A percentile compares a stretch with the other conserved stretches of the same genome.
These are phyloP conservation scores for Ditylenchus weischeri DNA, from an alignment of 2,888 invertebrate genomes.

Conservation along the genomic window DNA sequence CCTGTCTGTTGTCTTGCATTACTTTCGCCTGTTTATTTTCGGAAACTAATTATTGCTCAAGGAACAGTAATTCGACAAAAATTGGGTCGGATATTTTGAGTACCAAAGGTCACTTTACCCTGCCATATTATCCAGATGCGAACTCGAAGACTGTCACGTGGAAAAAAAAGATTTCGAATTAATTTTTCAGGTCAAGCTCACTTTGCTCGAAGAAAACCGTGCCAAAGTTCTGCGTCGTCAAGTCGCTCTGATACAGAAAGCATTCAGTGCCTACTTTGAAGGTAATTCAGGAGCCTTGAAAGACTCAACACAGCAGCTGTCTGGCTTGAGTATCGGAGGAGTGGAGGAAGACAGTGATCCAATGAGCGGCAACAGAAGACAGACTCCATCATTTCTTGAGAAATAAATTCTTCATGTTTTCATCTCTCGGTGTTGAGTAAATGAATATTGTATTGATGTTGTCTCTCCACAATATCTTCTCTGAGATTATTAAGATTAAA, in stretches of 20 bases:
- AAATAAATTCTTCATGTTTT: background rate
- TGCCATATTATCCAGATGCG: no score
- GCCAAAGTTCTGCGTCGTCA: conserved; percentile 30
- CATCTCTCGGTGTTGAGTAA: no score
- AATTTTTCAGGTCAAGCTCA: conserved; percentile 29
- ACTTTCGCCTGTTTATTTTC: no score
- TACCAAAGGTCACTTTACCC: no score
- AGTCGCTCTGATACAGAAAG: conserved; percentile 14
- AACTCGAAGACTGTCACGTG: no score
- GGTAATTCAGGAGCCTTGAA: background rate
- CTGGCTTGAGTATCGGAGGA: background rate
- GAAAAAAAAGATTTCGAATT: background rate
- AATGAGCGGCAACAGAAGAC: background rate
- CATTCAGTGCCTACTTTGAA: conserved; percentile 7
- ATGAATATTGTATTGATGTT: no score
- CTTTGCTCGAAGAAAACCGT: conserved; percentile 32
- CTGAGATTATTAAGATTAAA: no score
- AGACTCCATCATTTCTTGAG: conserved; percentile 5
- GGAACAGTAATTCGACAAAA: no score
- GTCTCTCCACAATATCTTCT: no score
- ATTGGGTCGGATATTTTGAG: no score
- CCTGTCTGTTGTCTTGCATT: no score
- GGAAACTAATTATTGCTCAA: no score
- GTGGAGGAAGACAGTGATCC: background rate
- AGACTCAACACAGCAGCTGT: background rate